Percentiles rank a stretch among this genome's conserved stretches.
Conservation (phyloP, 2,888 invertebrate species). For the Hetaerina titia region DNA sequence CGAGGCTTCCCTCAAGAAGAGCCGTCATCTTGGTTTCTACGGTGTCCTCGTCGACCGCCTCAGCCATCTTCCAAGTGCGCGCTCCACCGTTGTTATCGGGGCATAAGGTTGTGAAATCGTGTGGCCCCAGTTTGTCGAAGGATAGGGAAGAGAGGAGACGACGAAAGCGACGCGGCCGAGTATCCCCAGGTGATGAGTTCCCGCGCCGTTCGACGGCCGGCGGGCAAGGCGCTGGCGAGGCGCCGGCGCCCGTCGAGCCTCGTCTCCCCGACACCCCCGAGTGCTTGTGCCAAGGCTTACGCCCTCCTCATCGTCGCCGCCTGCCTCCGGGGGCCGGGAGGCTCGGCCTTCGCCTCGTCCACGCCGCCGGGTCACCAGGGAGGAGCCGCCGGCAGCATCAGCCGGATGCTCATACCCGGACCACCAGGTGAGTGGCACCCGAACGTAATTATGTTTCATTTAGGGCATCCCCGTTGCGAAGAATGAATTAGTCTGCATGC, state of each 20-base stretch:
- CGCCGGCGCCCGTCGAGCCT: not conserved
- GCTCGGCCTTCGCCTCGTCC: not conserved
- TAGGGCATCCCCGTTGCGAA: no score
- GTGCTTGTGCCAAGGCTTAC: conserved; percentile 50
- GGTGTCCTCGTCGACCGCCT: not conserved
- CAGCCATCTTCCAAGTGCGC: not conserved
- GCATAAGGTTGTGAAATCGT: not conserved
- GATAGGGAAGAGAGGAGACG: not conserved
- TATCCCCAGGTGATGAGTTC: not conserved
- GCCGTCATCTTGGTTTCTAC: no score
- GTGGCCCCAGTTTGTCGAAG: not conserved
- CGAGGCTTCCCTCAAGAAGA: no score
- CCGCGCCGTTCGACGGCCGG: not conserved
- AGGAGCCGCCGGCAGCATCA: conserved; percentile 3
- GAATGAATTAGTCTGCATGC: no score
- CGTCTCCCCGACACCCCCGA: not conserved
- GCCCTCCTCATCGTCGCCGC: conserved; percentile 52
- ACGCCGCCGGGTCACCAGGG: conserved; percentile 52
- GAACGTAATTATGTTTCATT: no score
- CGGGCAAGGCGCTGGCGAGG: not conserved
- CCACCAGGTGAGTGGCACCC: conserved; percentile 40
- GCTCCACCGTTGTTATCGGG: not conserved
- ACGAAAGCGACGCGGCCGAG: not conserved
- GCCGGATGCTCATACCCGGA: conserved; percentile 52
- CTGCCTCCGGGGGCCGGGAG: conserved; percentile 20